Base-by-base conservation (phyloP, 2,113 vertebrate species). In the Mirza zaza region DNA sequence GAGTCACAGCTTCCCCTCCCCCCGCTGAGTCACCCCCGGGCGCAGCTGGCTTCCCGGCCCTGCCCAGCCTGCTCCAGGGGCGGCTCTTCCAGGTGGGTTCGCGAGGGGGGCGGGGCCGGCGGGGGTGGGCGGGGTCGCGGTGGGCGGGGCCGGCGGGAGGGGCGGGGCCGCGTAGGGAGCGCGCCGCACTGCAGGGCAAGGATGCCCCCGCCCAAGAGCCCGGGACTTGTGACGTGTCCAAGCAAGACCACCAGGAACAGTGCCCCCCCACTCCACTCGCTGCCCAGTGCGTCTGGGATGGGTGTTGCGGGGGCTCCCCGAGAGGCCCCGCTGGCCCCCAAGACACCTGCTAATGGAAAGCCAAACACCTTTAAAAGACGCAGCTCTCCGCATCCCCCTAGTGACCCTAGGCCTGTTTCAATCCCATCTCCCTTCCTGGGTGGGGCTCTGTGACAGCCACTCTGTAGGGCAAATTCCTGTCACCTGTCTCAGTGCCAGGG, bases 1-100 rank as follows among this genome's bases (percentile, higher is more conserved):
- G 97, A 95, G 90, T 93, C 92, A 89, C 75, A 36, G 1, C 25
- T 71, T 63, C 79, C n/a, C 34, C 14, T 42, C 15, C 21, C 48
- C 21, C 13, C 61, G 7, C 23, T 80, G 93, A 59, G 57, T 85
- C 76, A 55, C 29, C 65, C 73, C 36, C 0, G 65, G 89, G 52
- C 6, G 4, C 76, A 34, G 25, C 9, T 12, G 61, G n/a, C 14
- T 29, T 27, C 95, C 29, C 5, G 0, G 48, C 5, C 32, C 65
- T 45, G 65, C 59, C 45, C 36, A 8, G 18, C 45, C 17, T 1
- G 2, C 10, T 23, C 20, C 55, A 0, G 27, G 36, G 73, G 87
- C 29, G 10, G 34, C 45, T 36, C 11, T 25, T 12, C 7, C 32
- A 8, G 17, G 6, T 8, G 13, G 76, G 34, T 15, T 29, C n/a